Base-by-base conservation (phyloP, 2,113 vertebrate genomes). In the Aegotheles bennettii region DNA sequence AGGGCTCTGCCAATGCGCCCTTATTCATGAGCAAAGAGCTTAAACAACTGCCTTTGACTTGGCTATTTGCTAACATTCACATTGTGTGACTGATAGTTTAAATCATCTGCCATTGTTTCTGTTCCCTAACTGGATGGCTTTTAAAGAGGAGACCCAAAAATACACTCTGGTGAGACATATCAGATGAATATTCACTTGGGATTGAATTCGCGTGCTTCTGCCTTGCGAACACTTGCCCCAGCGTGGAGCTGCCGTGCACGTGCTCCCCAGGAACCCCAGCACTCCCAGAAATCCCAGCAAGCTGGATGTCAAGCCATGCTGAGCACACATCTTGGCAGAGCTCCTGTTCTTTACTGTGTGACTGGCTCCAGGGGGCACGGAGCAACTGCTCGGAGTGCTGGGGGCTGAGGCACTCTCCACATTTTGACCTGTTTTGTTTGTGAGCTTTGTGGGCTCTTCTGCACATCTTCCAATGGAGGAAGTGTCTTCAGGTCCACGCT, bases 81-180 rank as follows among this genome's bases (percentile, higher is more conserved):
- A 71, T 68, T 3, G 63, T 91, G 93, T 81, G 87, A 82, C 87
- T 95, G 94, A 89, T 13, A 81, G 84, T 75, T 87, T 13, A 71
- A 92, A 82, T 75, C 89, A 89, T 94, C 80, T 94, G 74, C 95
- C 91, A 95, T 96, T 95, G 95, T 95, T 92, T 84, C 94, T 89
- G 69, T 13, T 94, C 84, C 81, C 84, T 89, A 33, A 16, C 57
- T 82, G 87, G 3, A 75, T 56, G 60, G 51, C 60, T 97, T 84
- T 64, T 56, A 75, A 81, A 79, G 60, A 76, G 81, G 91, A 87
- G 69, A 38, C 86, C 81, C 93, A 94, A 91, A 96, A 96, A 96
- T 95, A 96, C 93, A 65, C 59, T 80, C 70, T 87, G 78, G 31
- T 85, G 11, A 87, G 87, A 63, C 57, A 75, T 73, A 82, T 93